Conservation (phyloP, 2,888 invertebrate genomes). For the Nipponacmea schrenckii region DNA sequence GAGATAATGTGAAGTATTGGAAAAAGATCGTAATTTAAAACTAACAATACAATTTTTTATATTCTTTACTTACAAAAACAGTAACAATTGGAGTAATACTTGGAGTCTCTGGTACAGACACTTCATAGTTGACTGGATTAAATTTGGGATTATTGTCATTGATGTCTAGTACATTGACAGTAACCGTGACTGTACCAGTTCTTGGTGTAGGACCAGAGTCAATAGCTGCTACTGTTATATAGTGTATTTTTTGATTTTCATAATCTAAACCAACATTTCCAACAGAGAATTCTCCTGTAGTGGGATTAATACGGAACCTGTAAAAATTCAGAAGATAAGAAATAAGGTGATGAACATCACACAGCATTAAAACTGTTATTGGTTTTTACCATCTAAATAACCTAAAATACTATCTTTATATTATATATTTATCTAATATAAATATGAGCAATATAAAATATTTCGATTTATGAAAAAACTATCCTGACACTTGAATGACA, state of each 20-base stretch:
- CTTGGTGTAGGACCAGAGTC: slow-evolving; percentile 22
- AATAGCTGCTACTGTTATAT: slow-evolving; percentile 26
- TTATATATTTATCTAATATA: too few species aligned
- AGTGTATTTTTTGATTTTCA: slow-evolving; percentile 14
- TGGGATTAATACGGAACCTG: slow-evolving; percentile 26
- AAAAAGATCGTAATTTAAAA: too few species aligned
- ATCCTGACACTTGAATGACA: too few species aligned
- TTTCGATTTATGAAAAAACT: too few species aligned
- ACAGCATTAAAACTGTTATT: too few species aligned
- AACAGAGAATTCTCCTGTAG: slow-evolving; percentile 30
- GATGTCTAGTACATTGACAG: slow-evolving; percentile 35
- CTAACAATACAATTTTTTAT: too few species aligned
- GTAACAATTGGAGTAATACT: neutral
- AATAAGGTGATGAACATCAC: neutral
- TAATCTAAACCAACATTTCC: slow-evolving; percentile 28
- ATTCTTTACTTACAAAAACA: slow-evolving; percentile 16
- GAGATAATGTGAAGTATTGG: too few species aligned
- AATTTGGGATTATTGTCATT: slow-evolving; percentile 41
- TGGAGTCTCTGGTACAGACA: slow-evolving; percentile 23
- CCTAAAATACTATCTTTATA: too few species aligned
- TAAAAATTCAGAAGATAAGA: neutral
- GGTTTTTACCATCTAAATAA: too few species aligned
- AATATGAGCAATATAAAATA: too few species aligned
- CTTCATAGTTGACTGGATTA: slow-evolving; percentile 30
- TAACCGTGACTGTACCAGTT: slow-evolving; percentile 30